Evolutionary conservation across 1,140 invertebrate species (phyloP).

Genomic region (Lamellibrachia luymesi): DNA sequence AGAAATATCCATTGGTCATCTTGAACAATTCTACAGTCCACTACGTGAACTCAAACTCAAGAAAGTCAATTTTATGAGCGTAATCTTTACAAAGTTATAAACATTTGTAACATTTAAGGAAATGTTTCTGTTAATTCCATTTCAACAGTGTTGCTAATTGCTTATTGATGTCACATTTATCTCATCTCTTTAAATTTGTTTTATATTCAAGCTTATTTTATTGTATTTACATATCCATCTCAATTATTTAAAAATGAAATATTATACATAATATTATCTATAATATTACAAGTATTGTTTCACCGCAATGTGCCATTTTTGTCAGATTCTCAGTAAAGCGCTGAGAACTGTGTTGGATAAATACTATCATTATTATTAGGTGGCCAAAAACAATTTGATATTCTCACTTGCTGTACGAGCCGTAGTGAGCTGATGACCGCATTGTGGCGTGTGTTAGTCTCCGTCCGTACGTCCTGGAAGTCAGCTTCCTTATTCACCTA

Average conservation of each 20-base stretch:
- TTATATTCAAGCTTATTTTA: too few species aligned
- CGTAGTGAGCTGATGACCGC: conserved; percentile 19
- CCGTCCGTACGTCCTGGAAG: conserved; percentile 26
- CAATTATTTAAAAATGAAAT: too few species aligned
- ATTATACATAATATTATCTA: too few species aligned
- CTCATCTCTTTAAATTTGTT: too few species aligned
- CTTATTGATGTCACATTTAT: too few species aligned
- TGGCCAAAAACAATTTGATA: background rate
- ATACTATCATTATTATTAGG: background rate
- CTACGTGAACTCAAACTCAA: background rate
- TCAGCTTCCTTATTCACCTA: conserved; percentile 32
- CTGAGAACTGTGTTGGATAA: too few species aligned
- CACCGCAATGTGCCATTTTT: too few species aligned
- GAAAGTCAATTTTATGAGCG: too few species aligned
- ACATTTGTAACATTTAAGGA: background rate
- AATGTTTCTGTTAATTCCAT: background rate
- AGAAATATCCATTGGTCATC: background rate
- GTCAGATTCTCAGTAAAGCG: too few species aligned
- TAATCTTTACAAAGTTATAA: too few species aligned
- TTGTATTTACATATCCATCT: too few species aligned
- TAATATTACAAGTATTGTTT: too few species aligned
- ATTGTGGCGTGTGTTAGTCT: conserved; percentile 29
- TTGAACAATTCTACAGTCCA: background rate
- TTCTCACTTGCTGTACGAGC: conserved; percentile 13
- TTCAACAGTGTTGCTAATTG: background rate